Conservation (phyloP, 2,888 invertebrate genomes). For the Saturnia pavonia region DNA sequence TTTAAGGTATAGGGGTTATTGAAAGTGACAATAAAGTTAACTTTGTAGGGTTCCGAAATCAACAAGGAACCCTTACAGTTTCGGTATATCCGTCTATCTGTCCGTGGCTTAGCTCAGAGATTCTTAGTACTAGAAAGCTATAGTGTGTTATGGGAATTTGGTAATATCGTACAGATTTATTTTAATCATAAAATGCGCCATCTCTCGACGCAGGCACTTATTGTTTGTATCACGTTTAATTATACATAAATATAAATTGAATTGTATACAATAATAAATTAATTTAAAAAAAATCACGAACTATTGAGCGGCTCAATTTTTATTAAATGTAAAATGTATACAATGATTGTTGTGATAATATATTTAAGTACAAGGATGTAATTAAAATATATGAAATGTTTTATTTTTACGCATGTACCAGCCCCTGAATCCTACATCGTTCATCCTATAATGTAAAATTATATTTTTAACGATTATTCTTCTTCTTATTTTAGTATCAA, state of each 20-base stretch:
- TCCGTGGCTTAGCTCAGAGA: no score
- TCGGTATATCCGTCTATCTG: no score
- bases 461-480: no score
- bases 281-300: not conserved
- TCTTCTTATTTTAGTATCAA: no score
- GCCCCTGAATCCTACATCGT: not conserved
- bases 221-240: not conserved
- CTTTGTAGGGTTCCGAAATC: no score
- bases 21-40: not conserved
- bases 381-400: constrained; percentile 10
- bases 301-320: constrained; percentile 18
- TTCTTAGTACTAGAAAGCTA: no score
- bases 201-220: not conserved
- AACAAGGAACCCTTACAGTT: no score
- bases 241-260: no score
- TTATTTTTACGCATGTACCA: not conserved
- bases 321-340: constrained; percentile 28
- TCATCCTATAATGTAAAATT: no score
- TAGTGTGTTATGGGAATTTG: no score
- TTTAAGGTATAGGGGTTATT: not conserved
- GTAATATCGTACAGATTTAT: no score
- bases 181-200: not conserved
- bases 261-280: no score
- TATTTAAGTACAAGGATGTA: constrained; percentile 34
- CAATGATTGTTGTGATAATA: constrained; percentile 58